phyloP scores from a whole-genome alignment of 2,797 vertebrate genomes.

The Enteromius mattozi region DNA sequence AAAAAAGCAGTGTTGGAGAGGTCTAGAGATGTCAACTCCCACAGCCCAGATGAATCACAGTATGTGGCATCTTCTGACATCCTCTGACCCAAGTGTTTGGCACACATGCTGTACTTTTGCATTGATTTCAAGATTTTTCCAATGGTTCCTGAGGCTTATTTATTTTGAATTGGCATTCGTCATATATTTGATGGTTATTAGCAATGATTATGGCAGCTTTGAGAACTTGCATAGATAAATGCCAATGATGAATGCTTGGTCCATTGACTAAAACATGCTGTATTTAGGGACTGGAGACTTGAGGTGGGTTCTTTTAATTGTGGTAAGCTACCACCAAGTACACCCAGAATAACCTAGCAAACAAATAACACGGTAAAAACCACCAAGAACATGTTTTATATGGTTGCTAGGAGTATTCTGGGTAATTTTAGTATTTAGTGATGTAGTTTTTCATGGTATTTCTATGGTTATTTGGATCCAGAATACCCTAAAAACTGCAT shows the following conservation, averaged over 20 bases:
- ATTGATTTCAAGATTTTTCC: neutral
- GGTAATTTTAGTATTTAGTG: neutral
- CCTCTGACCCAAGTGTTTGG: constrained; percentile 54
- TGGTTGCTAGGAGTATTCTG: neutral
- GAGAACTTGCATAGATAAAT: neutral
- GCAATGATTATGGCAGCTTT: neutral
- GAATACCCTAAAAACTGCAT: neutral
- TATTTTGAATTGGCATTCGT: neutral
- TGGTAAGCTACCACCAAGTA: neutral
- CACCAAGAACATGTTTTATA: neutral
- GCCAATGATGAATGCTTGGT: neutral
- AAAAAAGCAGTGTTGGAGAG: neutral
- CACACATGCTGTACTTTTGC: constrained; percentile 22
- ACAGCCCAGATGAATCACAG: constrained; percentile 55
- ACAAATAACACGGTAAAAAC: neutral
- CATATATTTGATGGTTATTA: neutral
- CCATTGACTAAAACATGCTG: neutral
- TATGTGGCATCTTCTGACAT: constrained; percentile 47
- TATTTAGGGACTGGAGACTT: neutral
- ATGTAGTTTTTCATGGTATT: neutral
- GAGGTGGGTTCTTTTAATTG: neutral
- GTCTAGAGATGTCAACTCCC: constrained; percentile 49
- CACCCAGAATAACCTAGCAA: neutral
- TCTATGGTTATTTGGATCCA: neutral
- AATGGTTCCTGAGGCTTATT: neutral